A percentile compares a stretch with the other conserved stretches of the same genome.
phyloP scores from a whole-genome alignment of 2,888 invertebrate genomes.

The Acleris sparsana region DNA sequence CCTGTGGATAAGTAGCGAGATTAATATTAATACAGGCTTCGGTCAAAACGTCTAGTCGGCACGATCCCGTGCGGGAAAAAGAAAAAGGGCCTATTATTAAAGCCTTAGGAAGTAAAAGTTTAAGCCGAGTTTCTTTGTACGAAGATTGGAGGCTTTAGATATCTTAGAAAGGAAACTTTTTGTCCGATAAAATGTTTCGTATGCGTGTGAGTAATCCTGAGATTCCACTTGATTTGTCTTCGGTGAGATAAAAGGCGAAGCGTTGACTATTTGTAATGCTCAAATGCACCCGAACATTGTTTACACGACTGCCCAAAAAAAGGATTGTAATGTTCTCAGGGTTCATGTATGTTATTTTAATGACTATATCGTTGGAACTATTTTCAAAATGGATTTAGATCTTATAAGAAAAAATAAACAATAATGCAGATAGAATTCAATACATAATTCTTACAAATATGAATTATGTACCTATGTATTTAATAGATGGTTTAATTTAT shows the following conservation, averaged over 20 bases:
- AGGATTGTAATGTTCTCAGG: no score
- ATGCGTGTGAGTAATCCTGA: constrained; percentile 66
- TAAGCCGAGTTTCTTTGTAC: constrained; percentile 63
- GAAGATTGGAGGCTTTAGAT: constrained; percentile 69
- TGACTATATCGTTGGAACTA: no score
- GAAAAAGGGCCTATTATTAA: constrained; percentile 61
- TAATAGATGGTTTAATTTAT: no score
- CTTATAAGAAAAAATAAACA: no score
- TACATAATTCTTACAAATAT: no score
- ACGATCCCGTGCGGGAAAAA: constrained; percentile 37
- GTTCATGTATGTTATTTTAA: no score
- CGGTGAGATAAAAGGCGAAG: constrained; percentile 58
- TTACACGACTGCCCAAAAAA: no score
- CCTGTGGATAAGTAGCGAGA: constrained; percentile 12
- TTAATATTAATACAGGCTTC: constrained; percentile 28
- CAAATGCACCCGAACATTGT: constrained; percentile 10
- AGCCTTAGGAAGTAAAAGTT: constrained; percentile 65
- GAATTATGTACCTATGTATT: no score
- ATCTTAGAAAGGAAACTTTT: constrained; percentile 65
- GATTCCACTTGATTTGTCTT: constrained; percentile 73
- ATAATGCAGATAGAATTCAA: no score
- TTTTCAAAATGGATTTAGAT: no score
- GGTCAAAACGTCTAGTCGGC: constrained; percentile 19
- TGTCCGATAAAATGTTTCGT: constrained; percentile 74
- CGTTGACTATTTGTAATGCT: constrained; percentile 39